A percentile compares a stretch with the other conserved stretches of the same genome.
These are phyloP conservation scores for Prunella strophiata DNA, from an alignment of 2,797 vertebrate genomes.

Conservation along the genomic window DNA sequence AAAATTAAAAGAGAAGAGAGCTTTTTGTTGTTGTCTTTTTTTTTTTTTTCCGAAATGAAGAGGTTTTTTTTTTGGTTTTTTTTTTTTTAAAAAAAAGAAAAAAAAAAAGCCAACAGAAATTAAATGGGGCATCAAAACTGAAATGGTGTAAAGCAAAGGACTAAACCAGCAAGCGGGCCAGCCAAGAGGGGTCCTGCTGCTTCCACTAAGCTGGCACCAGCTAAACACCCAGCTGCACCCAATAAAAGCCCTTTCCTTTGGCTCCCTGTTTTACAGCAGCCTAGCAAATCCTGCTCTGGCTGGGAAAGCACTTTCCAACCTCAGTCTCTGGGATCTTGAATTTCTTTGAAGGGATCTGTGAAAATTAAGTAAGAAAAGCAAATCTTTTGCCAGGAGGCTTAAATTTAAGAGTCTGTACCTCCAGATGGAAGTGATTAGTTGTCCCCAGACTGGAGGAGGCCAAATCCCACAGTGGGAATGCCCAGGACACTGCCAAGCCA, in stretches of 20 bases:
- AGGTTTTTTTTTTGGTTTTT: not conserved
- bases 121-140: constrained; percentile 35
- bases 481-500: not conserved
- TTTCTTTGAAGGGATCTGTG: constrained; percentile 23
- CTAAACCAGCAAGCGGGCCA: constrained; percentile 33
- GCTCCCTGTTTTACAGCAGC: not conserved
- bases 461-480: not conserved
- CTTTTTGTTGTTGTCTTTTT: constrained; percentile 48
- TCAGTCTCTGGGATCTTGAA: not conserved
- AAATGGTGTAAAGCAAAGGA: constrained; percentile 49
- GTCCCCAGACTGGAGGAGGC: not conserved
- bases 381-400: constrained; percentile 17
- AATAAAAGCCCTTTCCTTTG: not conserved
- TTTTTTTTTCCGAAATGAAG: not conserved
- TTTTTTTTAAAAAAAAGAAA: not conserved
- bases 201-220: not conserved
- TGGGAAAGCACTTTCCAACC: not conserved
- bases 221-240: not conserved
- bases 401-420: not conserved
- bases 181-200: constrained; percentile 46
- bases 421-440: not conserved
- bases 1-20: constrained; percentile 74
- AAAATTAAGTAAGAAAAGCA: constrained; percentile 12
- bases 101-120: constrained; percentile 54
- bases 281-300: constrained; percentile 13